Evolutionary conservation across 2,113 vertebrate species (phyloP).

Genomic region (Holacanthus passer): DNA sequence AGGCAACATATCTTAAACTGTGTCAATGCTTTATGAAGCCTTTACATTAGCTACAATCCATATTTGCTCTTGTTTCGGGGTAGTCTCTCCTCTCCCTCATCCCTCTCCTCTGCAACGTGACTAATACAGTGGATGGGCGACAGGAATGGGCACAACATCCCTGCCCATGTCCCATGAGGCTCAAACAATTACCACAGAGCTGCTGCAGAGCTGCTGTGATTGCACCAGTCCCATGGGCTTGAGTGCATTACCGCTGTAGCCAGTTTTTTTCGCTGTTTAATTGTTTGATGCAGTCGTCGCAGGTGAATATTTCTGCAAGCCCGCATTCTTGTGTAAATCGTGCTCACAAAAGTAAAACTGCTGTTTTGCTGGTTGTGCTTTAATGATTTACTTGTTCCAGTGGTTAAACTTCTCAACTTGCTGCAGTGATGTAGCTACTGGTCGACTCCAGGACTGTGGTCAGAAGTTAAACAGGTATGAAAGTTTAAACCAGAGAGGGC

Average conservation of each 20-base stretch:
- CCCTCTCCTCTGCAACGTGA: slow-evolving; percentile 12
- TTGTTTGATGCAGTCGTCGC: slow-evolving; percentile 12
- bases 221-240: slow-evolving; percentile 27
- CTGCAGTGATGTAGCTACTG: not conserved
- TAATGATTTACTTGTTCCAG: no score
- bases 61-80: not conserved
- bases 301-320: slow-evolving; percentile 34
- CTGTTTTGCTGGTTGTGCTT: not conserved
- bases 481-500: not conserved
- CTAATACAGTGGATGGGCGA: not conserved
- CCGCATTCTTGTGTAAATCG: slow-evolving; percentile 27
- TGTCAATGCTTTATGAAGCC: not conserved
- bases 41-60: not conserved
- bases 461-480: not conserved
- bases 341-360: slow-evolving; percentile 13
- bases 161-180: slow-evolving; percentile 13
- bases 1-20: not conserved
- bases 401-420: not conserved
- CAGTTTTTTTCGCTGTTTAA: slow-evolving; percentile 50
- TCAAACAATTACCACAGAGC: slow-evolving; percentile 39
- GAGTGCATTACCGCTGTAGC: slow-evolving; percentile 26
- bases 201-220: slow-evolving; percentile 36
- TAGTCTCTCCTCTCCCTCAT: not conserved
- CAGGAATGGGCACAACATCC: slow-evolving; percentile 9
- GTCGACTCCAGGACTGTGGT: not conserved